These are phyloP conservation scores for Riparia riparia DNA, from an alignment of 2,113 vertebrate genomes.

Conservation along the genomic window DNA sequence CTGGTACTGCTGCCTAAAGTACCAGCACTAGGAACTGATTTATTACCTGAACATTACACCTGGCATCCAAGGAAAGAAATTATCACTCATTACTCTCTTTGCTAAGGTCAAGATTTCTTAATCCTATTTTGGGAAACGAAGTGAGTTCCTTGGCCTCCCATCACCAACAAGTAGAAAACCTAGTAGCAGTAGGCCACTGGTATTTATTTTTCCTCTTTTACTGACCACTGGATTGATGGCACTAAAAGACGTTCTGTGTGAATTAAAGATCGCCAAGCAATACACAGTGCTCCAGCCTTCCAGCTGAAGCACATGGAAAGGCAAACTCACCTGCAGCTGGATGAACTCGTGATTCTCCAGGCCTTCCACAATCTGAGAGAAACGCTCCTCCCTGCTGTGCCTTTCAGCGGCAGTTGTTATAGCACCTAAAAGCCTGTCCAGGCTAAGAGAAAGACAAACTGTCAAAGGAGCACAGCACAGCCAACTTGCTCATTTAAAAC, in stretches of 20 bases:
- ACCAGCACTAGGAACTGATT: background rate
- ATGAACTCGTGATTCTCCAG: slow-evolving; percentile 94
- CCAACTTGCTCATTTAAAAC: background rate
- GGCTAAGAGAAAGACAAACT: slow-evolving; percentile 75
- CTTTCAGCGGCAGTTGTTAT: slow-evolving; percentile 94
- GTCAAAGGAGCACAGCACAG: background rate
- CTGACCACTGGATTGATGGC: background rate
- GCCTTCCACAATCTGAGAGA: slow-evolving; percentile 93
- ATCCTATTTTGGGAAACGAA: background rate
- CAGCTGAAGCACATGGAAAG: background rate
- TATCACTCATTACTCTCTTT: background rate
- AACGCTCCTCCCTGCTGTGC: slow-evolving; percentile 92
- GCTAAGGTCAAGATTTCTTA: background rate
- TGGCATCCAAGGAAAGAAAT: background rate
- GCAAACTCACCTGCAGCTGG: slow-evolving; percentile 88
- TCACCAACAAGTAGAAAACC: background rate
- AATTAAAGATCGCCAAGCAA: background rate
- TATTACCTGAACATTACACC: background rate
- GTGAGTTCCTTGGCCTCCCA: background rate
- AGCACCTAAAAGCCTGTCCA: slow-evolving; percentile 94
- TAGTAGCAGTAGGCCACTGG: background rate
- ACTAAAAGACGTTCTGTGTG: too few relatives aligned
- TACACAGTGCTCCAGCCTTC: background rate
- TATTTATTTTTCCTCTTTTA: background rate
- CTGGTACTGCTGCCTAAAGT: background rate